Percentiles rank a stretch among this genome's conserved stretches.
Conservation (phyloP, 2,888 invertebrate species). For the Myopa tessellatipennis region DNA sequence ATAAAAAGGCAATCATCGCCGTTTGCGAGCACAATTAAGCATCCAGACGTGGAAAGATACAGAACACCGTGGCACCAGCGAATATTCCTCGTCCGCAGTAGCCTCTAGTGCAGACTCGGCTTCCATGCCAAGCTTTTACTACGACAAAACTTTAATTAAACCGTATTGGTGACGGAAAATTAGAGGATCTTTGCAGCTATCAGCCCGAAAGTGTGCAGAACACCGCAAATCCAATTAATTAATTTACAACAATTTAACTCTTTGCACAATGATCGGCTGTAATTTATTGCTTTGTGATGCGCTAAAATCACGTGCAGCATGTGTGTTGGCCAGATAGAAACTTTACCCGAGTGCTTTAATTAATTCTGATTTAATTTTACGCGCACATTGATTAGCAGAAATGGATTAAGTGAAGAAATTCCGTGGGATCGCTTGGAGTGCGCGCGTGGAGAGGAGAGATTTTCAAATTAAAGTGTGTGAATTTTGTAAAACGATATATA, state of each 20-base stretch:
- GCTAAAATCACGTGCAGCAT: slow-evolving; percentile 1
- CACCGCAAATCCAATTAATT: slow-evolving; percentile 62
- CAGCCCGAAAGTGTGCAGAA: slow-evolving; percentile 43
- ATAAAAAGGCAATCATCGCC: slow-evolving; percentile 76
- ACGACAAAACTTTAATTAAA: slow-evolving; percentile 43
- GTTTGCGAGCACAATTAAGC: slow-evolving; percentile 68
- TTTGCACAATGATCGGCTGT: slow-evolving; percentile 35
- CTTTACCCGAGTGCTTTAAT: slow-evolving; percentile 53
- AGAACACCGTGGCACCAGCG: slow-evolving; percentile 47
- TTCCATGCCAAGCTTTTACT: slow-evolving; percentile 24
- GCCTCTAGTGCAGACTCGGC: slow-evolving; percentile 36
- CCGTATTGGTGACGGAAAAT: slow-evolving; percentile 44
- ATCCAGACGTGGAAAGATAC: slow-evolving; percentile 61
- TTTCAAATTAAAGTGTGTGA: not conserved
- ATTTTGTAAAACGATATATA: slow-evolving; percentile 23
- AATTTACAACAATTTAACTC: slow-evolving; percentile 59
- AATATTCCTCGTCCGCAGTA: slow-evolving; percentile 28
- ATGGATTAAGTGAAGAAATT: slow-evolving; percentile 51
- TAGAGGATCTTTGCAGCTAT: slow-evolving; percentile 23
- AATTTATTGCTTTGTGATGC: slow-evolving; percentile 32
- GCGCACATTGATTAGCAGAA: slow-evolving; percentile 57
- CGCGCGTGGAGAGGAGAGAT: not conserved
- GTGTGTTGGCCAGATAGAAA: slow-evolving; percentile 9
- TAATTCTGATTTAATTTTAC: slow-evolving; percentile 58
- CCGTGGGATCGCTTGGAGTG: not conserved